A percentile compares a stretch with the other conserved stretches of the same genome.
These are phyloP conservation scores for Sepioteuthis lessoniana DNA, from an alignment of 2,888 invertebrate genomes.

Conservation along the genomic window DNA sequence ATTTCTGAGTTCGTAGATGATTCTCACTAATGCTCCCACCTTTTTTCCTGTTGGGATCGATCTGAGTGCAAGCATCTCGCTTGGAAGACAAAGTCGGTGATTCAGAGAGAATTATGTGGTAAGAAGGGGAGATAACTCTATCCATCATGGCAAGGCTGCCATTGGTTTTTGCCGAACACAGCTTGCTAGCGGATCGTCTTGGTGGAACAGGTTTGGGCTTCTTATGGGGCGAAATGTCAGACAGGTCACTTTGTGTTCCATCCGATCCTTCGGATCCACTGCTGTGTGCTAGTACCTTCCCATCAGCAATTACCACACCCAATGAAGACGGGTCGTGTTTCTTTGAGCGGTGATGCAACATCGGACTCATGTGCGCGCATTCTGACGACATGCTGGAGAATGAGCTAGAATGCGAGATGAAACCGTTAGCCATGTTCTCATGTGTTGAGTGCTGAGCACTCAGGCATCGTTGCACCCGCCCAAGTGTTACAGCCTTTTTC, in stretches of 20 bases:
- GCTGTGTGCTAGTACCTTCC: slow-evolving; percentile 41
- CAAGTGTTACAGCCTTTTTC: background rate
- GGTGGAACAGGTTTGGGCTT: slow-evolving; percentile 48
- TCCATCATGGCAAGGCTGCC: slow-evolving; percentile 40
- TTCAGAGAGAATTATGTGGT: slow-evolving; percentile 44
- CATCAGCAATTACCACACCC: slow-evolving; percentile 40
- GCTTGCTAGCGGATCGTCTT: slow-evolving; percentile 16
- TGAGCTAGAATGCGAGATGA: slow-evolving; percentile 46
- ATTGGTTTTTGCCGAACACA: slow-evolving; percentile 44
- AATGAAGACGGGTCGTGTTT: background rate
- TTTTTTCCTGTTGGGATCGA: slow-evolving; percentile 43
- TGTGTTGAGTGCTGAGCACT: slow-evolving; percentile 45
- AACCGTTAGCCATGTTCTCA: slow-evolving; percentile 42
- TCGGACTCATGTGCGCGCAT: slow-evolving; percentile 41
- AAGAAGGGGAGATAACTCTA: slow-evolving; percentile 43
- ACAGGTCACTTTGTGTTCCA: slow-evolving; percentile 50
- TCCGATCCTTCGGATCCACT: slow-evolving; percentile 50
- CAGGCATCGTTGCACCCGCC: slow-evolving; percentile 6
- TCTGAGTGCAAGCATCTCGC: slow-evolving; percentile 46
- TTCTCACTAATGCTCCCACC: background rate
- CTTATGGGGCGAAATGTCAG: slow-evolving; percentile 50
- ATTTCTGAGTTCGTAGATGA: slow-evolving; percentile 39
- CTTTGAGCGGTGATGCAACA: slow-evolving; percentile 42
- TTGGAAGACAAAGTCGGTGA: slow-evolving; percentile 46
- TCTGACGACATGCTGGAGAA: slow-evolving; percentile 45